Conservation (phyloP, 2,113 vertebrate species). For the Paracanthobrama guichenoti region DNA sequence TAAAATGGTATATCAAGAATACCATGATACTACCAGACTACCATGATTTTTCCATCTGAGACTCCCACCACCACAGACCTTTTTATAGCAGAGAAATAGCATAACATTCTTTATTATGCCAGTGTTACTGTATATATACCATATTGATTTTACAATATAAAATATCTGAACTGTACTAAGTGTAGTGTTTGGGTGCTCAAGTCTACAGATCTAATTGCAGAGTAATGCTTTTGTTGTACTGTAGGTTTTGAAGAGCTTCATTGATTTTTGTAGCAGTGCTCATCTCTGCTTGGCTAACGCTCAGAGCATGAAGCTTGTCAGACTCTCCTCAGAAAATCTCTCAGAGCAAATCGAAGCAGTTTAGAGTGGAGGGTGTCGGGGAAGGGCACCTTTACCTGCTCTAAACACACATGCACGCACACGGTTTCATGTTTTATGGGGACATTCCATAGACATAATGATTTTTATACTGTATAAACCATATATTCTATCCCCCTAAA, state of each 20-base stretch:
- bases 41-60: neutral
- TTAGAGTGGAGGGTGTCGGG: neutral
- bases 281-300: conserved; percentile 58
- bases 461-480: too few species aligned
- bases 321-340: conserved; percentile 25
- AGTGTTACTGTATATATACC: conserved; percentile 1
- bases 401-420: neutral
- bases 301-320: conserved; percentile 22
- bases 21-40: neutral
- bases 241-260: conserved; percentile 72
- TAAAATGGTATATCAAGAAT: neutral
- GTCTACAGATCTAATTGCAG: conserved; percentile 71
- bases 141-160: conserved; percentile 1
- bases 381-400: conserved; percentile 30
- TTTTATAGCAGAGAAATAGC: neutral
- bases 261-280: conserved; percentile 72
- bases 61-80: neutral
- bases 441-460: too few species aligned
- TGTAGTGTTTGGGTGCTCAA: conserved; percentile 60
- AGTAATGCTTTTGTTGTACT: conserved; percentile 66
- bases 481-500: too few species aligned
- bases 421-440: too few species aligned
- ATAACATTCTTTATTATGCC: neutral
- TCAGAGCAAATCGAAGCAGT: conserved; percentile 23
- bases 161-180: conserved; percentile 61